These are phyloP conservation scores for Clarias platycephalus DNA, from an alignment of 2,797 vertebrate genomes.

Conservation along the genomic window DNA sequence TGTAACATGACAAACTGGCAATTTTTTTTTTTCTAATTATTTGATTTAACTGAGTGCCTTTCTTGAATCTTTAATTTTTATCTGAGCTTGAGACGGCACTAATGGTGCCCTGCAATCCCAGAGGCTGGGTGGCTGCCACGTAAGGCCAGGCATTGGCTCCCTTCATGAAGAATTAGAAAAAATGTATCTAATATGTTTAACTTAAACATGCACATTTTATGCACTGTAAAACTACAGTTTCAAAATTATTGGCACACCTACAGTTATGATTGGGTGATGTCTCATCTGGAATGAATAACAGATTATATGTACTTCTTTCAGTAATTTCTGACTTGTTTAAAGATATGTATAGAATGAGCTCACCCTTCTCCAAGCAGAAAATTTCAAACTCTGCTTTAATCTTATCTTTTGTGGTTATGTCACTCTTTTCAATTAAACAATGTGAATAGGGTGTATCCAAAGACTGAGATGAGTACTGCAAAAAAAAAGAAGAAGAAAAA, in stretches of 20 bases:
- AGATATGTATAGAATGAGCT: background rate
- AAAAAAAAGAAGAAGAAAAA: background rate
- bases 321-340: background rate
- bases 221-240: background rate
- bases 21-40: background rate
- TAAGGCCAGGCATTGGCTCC: no score
- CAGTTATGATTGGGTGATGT: background rate
- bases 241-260: background rate
- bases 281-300: background rate
- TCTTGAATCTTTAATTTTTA: no score
- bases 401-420: background rate
- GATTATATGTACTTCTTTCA: background rate
- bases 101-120: background rate
- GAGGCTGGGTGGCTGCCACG: background rate
- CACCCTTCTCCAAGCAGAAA: background rate
- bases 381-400: background rate
- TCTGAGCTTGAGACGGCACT: no score
- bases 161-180: background rate
- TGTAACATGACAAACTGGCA: background rate
- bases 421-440: background rate
- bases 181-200: background rate
- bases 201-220: background rate
- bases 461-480: background rate
- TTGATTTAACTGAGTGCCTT: no score
- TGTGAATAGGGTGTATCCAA: background rate